Evolutionary conservation across 1,140 invertebrate species (phyloP).

Genomic region (Teleopsis dalmanni): DNA sequence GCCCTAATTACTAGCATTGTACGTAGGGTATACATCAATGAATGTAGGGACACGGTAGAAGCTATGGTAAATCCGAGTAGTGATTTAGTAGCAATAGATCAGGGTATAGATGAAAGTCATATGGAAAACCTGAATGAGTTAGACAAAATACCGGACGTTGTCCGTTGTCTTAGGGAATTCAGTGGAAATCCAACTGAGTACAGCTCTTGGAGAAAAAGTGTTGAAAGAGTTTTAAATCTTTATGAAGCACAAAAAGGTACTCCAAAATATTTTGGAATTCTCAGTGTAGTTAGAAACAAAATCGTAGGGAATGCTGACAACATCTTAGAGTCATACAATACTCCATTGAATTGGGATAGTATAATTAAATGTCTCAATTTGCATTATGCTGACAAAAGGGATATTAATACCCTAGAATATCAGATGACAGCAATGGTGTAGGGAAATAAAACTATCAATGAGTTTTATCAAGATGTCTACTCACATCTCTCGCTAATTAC

Average conservation of each 20-base stretch:
- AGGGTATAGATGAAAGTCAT: too few species aligned
- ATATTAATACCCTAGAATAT: neutral
- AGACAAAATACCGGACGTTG: slow-evolving; percentile 3
- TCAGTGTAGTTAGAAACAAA: neutral
- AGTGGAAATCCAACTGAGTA: neutral
- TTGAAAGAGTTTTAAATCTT: neutral
- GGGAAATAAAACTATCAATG: neutral
- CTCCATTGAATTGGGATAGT: neutral
- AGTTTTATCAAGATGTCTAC: neutral
- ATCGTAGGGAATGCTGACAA: neutral
- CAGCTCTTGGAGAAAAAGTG: neutral
- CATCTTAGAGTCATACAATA: neutral
- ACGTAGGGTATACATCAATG: too few species aligned
- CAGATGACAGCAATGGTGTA: neutral
- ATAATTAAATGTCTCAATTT: neutral
- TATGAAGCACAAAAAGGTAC: neutral
- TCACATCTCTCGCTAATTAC: too few species aligned
- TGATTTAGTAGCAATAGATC: too few species aligned
- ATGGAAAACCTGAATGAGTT: neutral
- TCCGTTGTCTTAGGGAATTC: neutral
- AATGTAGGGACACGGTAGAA: too few species aligned
- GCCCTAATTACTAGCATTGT: too few species aligned
- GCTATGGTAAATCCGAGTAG: too few species aligned
- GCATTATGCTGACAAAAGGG: neutral
- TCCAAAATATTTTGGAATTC: neutral